These are phyloP conservation scores for Helicoverpa zea DNA, from an alignment of 1,140 invertebrate genomes.

Conservation along the genomic window DNA sequence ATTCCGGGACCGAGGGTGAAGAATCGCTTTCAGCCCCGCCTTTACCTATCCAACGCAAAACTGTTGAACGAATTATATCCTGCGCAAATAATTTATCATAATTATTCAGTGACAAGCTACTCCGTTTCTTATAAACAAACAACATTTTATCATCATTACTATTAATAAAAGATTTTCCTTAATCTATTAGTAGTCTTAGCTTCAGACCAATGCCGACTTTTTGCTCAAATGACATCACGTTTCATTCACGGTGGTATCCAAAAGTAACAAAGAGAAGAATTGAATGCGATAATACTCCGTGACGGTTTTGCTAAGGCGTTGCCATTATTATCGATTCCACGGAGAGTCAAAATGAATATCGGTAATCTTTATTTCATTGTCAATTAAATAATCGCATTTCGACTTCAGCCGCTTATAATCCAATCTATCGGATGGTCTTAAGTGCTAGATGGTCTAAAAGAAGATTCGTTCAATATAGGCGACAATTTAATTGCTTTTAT, in stretches of 20 bases:
- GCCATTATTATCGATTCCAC: constrained; percentile 73
- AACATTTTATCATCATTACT: no score
- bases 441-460: constrained; percentile 8
- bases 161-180: not conserved
- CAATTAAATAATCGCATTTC: constrained; percentile 52
- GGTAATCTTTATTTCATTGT: constrained; percentile 53
- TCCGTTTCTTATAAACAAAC: no score
- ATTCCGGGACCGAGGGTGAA: constrained; percentile 41
- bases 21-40: constrained; percentile 29
- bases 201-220: constrained; percentile 47
- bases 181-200: constrained; percentile 31
- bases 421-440: constrained; percentile 30
- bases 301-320: constrained; percentile 63
- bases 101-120: constrained; percentile 9
- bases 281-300: constrained; percentile 60
- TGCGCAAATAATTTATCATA: not conserved
- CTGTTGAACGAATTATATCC: constrained; percentile 8
- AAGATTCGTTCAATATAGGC: not conserved
- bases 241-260: constrained; percentile 52
- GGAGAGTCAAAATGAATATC: constrained; percentile 53
- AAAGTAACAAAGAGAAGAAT: constrained; percentile 56
- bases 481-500: constrained; percentile 23
- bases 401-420: constrained; percentile 42
- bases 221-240: constrained; percentile 58
- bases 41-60: constrained; percentile 26